These are phyloP conservation scores for Periophthalmus modestus DNA, from an alignment of 2,113 vertebrate species.

Conservation along the genomic window DNA sequence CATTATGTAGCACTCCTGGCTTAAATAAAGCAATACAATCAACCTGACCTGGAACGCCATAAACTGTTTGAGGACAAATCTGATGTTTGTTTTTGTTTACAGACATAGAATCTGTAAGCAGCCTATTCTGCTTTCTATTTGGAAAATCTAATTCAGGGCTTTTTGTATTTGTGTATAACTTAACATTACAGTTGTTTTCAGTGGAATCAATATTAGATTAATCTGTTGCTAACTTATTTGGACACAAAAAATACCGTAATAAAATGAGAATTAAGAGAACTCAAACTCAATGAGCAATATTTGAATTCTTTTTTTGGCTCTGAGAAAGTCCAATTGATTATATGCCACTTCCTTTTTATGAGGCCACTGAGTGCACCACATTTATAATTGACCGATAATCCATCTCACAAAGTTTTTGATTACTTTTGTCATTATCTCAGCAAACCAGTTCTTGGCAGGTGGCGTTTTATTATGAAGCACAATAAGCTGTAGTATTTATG, in stretches of 20 bases:
- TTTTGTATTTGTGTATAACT: no score
- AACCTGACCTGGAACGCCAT: no score
- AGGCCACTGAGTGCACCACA: neutral
- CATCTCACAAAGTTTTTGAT: neutral
- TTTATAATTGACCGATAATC: neutral
- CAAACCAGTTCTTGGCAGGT: neutral
- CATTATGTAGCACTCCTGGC: no score
- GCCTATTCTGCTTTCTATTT: no score
- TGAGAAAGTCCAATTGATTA: neutral
- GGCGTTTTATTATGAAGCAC: neutral
- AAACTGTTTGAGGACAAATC: no score
- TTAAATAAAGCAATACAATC: no score
- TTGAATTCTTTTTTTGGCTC: neutral
- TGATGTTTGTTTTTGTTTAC: no score
- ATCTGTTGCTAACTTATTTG: no score
- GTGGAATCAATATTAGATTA: neutral
- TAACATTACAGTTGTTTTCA: neutral
- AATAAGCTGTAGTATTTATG: slow-evolving; percentile 1
- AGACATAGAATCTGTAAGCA: no score
- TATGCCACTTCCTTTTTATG: neutral
- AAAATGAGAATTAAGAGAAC: no score
- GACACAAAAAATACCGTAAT: no score
- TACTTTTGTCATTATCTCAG: neutral
- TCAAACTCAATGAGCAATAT: neutral
- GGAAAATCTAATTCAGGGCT: no score